Conservation (phyloP, 2,888 invertebrate genomes). For the Chouioia cunea region DNA sequence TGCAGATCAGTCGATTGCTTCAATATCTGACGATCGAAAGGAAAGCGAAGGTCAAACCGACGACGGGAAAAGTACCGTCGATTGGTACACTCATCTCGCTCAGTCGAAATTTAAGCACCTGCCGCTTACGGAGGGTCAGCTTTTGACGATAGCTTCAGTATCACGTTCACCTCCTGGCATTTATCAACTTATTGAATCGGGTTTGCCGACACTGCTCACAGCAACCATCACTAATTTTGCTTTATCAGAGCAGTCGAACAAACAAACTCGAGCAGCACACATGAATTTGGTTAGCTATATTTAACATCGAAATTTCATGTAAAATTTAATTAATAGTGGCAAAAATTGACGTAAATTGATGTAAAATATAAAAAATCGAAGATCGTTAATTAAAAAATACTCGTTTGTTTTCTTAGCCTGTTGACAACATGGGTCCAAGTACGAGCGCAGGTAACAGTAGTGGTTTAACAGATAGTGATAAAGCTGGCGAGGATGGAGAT, state of each 20-base stretch:
- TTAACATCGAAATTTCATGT: not conserved
- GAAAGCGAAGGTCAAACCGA: slow-evolving; percentile 77
- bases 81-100: slow-evolving; percentile 74
- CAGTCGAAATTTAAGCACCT: slow-evolving; percentile 72
- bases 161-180: slow-evolving; percentile 86
- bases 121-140: slow-evolving; percentile 75
- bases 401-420: slow-evolving; percentile 10
- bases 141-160: slow-evolving; percentile 83
- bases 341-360: slow-evolving; percentile 3
- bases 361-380: not conserved
- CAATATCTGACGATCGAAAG: slow-evolving; percentile 74
- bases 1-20: slow-evolving; percentile 70
- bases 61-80: slow-evolving; percentile 75
- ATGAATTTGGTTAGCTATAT: slow-evolving; percentile 22
- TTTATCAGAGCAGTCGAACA: slow-evolving; percentile 36
- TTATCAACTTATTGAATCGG: slow-evolving; percentile 81
- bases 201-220: slow-evolving; percentile 76
- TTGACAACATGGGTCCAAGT: slow-evolving; percentile 15
- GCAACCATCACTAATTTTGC: slow-evolving; percentile 70
- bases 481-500: slow-evolving; percentile 60
- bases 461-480: slow-evolving; percentile 70
- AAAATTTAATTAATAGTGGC: slow-evolving; percentile 2
- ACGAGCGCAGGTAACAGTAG: slow-evolving; percentile 35
- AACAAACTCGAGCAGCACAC: not conserved
- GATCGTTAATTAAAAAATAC: not conserved